phyloP scores from a whole-genome alignment of 2,888 invertebrate species.

The Candidula unifasciata region DNA sequence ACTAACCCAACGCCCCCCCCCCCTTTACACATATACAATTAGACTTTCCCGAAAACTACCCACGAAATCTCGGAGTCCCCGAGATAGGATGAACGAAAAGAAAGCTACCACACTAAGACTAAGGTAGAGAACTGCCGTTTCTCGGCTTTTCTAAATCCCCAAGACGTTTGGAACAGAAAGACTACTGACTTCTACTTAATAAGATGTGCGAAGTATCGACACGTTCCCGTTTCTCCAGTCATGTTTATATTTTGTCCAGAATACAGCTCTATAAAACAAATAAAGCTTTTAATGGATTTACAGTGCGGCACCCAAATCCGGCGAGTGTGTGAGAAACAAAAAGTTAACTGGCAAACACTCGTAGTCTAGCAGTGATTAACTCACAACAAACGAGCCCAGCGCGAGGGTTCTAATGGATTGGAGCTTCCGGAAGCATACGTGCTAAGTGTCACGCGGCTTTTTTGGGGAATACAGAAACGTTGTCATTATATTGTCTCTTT shows the following conservation, averaged over 20 bases:
- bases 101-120: no score
- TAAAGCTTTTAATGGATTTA: constrained; percentile 25
- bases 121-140: no score
- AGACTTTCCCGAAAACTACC: no score
- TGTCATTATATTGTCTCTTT: background rate
- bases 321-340: constrained; percentile 17
- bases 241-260: constrained; percentile 12
- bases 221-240: background rate
- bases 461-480: background rate
- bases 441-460: background rate
- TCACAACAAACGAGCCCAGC: background rate
- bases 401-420: constrained; percentile 23
- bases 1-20: no score
- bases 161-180: no score
- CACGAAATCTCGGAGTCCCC: no score
- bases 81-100: no score
- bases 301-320: constrained; percentile 7
- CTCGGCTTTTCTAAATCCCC: no score
- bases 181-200: no score
- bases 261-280: background rate
- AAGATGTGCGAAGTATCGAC: no score
- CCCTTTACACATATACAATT: no score
- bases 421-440: background rate
- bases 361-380: constrained; percentile 10
- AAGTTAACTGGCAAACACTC: background rate